Percentiles rank a stretch among this genome's conserved stretches.
Evolutionary conservation across 2,113 vertebrate species (phyloP).

Genomic region (Eudyptes chrysolophus): DNA sequence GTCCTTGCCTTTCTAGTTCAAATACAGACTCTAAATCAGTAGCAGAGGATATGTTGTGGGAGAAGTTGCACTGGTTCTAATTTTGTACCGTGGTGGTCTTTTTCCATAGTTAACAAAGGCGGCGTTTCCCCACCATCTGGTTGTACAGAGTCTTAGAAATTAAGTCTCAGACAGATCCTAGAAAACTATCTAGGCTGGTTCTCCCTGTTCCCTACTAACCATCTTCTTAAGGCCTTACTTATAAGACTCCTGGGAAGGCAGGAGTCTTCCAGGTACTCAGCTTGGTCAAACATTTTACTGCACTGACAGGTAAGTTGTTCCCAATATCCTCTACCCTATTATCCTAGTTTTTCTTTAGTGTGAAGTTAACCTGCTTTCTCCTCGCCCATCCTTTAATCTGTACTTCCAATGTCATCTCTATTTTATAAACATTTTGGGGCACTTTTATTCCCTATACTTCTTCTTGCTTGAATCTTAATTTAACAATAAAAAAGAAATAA

Average conservation of each 20-base stretch:
- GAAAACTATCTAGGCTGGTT: background rate
- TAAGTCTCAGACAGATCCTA: background rate
- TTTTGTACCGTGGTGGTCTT: conserved; percentile 1
- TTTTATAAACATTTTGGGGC: background rate
- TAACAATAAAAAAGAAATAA: background rate
- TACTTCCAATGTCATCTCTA: background rate
- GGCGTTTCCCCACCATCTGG: conserved; percentile 3
- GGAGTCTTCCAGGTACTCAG: background rate
- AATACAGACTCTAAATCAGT: background rate
- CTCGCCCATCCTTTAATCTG: background rate
- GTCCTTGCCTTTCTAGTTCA: background rate
- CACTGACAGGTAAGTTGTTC: background rate
- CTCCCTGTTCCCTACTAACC: background rate
- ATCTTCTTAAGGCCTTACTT: background rate
- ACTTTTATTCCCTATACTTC: background rate
- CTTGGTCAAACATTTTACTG: background rate
- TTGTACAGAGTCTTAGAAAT: background rate
- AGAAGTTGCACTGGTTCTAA: conserved; percentile 26
- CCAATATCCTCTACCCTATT: background rate
- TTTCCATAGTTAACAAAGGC: conserved; percentile 14
- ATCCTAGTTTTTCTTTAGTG: background rate
- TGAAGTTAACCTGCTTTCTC: background rate
- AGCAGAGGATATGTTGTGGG: background rate
- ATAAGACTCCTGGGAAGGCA: background rate
- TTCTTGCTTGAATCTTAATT: background rate